Evolutionary conservation across 2,888 invertebrate genomes (phyloP), one percentile per base, ranked within the genome.

Genomic region (Machimus rusticus): DNA sequence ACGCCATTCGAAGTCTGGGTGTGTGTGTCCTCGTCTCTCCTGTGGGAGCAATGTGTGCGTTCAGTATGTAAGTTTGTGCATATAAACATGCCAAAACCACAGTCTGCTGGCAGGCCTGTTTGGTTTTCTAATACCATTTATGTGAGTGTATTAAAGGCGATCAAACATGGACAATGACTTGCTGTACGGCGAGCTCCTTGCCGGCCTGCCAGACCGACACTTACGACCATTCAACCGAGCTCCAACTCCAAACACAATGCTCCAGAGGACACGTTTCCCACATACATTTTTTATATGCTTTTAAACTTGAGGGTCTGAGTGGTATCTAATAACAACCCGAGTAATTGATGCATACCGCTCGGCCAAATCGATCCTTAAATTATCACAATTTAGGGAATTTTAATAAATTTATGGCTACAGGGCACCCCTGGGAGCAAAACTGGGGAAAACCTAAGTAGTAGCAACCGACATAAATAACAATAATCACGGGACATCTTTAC

Each of bases 231-330:
- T 55, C 55, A 23, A 55, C 55, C 51, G 55, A 81, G n/a, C 5
- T n/a, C n/a, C 8, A 19, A 51, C 39, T 37, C 37, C 37, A 14
- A 84, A n/a, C 66, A 31, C 81, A 81, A 23, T 19, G 57, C 39
- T 84, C 28, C 19, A 37, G 66, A 39, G 19, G 34, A 12, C 82
- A 34, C 66, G 37, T 31, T 84, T 84, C 66, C 82, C 82, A 84
- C 37, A 39, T 84, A 66, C 31, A 84, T 84, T 84, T 84, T 84
- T 84, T 37, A 66, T 84, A 66, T 57, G 82, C 57, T 84, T 57
- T 66, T 84, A 57, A 57, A 66, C 39, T 84, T 66, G 14, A 66
- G 82, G 37, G 31, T 23, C 66, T 66, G 37, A 28, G 79, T 51
- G 43, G 46, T 46, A 37, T 78, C 28, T 78, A 78, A 78, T 78